Conservation (phyloP, 2,797 vertebrate species). For the Falco biarmicus region DNA sequence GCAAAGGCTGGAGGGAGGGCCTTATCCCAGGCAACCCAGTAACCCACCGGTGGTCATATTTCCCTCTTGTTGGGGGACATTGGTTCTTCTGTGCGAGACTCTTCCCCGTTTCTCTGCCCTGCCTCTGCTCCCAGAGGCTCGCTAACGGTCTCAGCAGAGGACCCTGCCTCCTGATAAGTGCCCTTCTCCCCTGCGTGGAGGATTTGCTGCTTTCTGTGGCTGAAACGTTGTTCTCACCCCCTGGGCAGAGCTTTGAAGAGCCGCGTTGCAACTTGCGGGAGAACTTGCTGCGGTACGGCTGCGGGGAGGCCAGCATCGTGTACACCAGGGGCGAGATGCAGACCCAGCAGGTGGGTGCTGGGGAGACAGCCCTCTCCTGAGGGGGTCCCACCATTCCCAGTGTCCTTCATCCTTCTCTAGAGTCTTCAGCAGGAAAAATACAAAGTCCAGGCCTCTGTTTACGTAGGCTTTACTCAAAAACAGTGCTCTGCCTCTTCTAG, state of each 20-base stretch:
- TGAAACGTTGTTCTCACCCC: neutral
- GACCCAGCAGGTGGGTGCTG: slow-evolving; percentile 71
- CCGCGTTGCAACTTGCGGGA: slow-evolving; percentile 82
- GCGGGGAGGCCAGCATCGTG: slow-evolving; percentile 56
- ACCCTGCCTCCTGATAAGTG: neutral
- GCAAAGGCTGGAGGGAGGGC: neutral
- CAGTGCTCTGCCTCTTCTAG: fast-evolving
- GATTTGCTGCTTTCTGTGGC: neutral
- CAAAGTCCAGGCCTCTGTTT: neutral
- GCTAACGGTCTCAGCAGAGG: fast-evolving
- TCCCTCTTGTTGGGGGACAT: neutral
- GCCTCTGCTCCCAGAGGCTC: neutral
- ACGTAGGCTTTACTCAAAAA: neutral
- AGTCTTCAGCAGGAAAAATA: neutral
- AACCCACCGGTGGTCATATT: neutral
- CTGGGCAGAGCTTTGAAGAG: slow-evolving; percentile 77
- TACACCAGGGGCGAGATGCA: slow-evolving; percentile 21
- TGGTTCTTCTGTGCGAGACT: neutral
- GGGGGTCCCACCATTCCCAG: neutral
- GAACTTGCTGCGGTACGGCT: slow-evolving; percentile 77
- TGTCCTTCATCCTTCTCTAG: neutral
- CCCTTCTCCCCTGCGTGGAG: fast-evolving
- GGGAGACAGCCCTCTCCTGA: neutral
- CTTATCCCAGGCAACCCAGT: neutral
- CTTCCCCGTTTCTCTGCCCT: fast-evolving